Evolutionary conservation across 2,888 invertebrate genomes (phyloP), one percentile per base, ranked within the genome.

Genomic region (Leptothorax acervorum): DNA sequence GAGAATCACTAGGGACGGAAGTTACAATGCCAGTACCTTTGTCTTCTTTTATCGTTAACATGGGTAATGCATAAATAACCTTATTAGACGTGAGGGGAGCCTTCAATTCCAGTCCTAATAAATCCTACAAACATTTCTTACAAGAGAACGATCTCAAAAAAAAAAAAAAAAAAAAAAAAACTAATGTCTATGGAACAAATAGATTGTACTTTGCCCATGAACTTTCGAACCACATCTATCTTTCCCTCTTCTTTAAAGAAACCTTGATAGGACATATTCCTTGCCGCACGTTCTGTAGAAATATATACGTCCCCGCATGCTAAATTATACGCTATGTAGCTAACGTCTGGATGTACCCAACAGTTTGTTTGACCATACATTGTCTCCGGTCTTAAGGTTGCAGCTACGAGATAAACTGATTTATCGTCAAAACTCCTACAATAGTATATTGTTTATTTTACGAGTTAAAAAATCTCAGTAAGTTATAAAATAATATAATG

Each of bases 311-410:
- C 98, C 66, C 96, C 96, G 60, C 95, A 96, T 15, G 96, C 96
- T 0, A 97, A 97, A 93, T 97, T 96, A 94, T 99, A 98, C 0
- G 98, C 99, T 88, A 99, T 97, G 93, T 99, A 99, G 89, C 96
- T 97, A 93, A 99, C 98, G 93, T 99, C 99, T 0, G 99, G 99
- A 93, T 98, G 97, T 4, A 99, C 95, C 99, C 99, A 99, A 94
- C 99, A 99, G 94, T 99, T 99, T 0, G 99, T 99, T 95, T 99
- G 99, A 0, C 99, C 99, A 94, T 99, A 99, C 99, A 99, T 99
- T 0, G 99, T 99, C 95, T 99, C 99, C 1, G 99, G 99, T 84
- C 99, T 96, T n/a, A 99, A 95, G 6, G 99, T 99, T 11, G 99
- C 99, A 28, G 99, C 99, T 15, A 99, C 99, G 85, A 99, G 96